Percentiles rank a stretch among this genome's conserved stretches.
These are phyloP conservation scores for Pollimyrus isidori DNA, from an alignment of 2,113 vertebrate species.

Conservation along the genomic window DNA sequence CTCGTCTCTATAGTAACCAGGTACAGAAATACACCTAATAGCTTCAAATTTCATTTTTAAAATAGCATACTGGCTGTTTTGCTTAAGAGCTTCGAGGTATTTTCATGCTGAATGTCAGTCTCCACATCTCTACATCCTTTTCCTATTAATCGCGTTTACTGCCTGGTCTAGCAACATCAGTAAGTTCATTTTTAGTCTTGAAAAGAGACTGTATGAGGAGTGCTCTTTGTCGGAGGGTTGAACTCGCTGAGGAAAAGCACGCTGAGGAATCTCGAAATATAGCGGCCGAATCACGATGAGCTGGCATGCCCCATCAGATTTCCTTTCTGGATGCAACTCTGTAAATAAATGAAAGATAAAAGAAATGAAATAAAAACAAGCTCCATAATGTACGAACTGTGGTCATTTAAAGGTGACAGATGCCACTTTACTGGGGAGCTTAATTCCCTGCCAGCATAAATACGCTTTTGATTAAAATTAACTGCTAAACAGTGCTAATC, in stretches of 20 bases:
- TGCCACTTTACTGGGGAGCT: background rate
- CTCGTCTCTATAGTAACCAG: slow-evolving; percentile 20
- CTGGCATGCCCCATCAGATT: background rate
- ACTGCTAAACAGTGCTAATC: background rate
- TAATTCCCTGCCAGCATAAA: background rate
- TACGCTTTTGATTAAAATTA: background rate
- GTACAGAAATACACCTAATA: slow-evolving; percentile 4
- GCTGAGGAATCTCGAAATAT: background rate
- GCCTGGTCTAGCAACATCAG: background rate
- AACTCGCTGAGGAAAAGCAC: background rate
- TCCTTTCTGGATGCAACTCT: background rate
- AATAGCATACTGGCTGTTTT: background rate
- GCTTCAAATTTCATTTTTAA: background rate
- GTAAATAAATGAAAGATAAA: background rate
- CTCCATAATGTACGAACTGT: background rate
- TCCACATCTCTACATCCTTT: background rate
- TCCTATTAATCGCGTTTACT: background rate
- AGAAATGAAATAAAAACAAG: background rate
- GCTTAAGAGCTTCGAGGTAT: background rate
- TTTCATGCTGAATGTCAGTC: background rate
- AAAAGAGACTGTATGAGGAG: background rate
- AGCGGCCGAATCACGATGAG: background rate
- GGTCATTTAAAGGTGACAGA: background rate
- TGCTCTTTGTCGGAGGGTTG: background rate
- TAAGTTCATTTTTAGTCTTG: background rate